Conservation (phyloP, 1,140 invertebrate species). For the Drosophila hydei region DNA sequence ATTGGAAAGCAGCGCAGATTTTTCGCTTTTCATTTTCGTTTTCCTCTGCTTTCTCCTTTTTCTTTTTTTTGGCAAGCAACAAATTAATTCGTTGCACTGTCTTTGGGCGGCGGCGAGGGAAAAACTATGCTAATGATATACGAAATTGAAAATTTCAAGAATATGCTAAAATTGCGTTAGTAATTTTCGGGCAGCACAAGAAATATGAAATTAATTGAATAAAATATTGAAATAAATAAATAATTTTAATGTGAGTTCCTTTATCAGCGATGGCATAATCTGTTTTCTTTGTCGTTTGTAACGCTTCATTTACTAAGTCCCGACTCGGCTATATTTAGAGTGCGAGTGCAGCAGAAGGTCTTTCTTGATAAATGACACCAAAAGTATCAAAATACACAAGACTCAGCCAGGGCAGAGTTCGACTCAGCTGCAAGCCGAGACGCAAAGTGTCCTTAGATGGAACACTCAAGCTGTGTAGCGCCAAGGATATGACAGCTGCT, state of each 20-base stretch:
- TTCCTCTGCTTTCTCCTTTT: conserved; percentile 7
- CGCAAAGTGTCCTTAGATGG: conserved; percentile 50
- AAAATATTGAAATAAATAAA: neutral
- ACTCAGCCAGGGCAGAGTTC: conserved; percentile 22
- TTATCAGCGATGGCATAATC: conserved; percentile 30
- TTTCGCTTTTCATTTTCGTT: conserved; percentile 52
- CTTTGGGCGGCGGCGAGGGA: conserved; percentile 8
- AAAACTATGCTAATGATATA: conserved; percentile 79
- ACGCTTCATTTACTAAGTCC: conserved; percentile 37
- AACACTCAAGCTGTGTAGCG: conserved; percentile 44
- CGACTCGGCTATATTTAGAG: conserved; percentile 60
- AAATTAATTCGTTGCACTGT: conserved; percentile 76
- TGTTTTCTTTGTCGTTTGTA: too few species aligned
- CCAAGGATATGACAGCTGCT: conserved; percentile 69
- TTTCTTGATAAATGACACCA: conserved; percentile 79
- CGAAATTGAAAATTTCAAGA: conserved; percentile 72
- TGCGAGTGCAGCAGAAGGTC: conserved; percentile 57
- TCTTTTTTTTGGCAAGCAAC: conserved; percentile 47
- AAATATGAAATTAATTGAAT: conserved; percentile 1
- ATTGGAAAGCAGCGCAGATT: conserved; percentile 75
- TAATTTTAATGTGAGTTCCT: neutral
- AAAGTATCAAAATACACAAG: conserved; percentile 75
- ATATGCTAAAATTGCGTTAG: conserved; percentile 56
- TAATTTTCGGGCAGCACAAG: neutral
- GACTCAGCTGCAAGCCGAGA: conserved; percentile 33